Evolutionary conservation across 2,888 invertebrate species (phyloP).

Genomic region (Drosophila formosana): DNA sequence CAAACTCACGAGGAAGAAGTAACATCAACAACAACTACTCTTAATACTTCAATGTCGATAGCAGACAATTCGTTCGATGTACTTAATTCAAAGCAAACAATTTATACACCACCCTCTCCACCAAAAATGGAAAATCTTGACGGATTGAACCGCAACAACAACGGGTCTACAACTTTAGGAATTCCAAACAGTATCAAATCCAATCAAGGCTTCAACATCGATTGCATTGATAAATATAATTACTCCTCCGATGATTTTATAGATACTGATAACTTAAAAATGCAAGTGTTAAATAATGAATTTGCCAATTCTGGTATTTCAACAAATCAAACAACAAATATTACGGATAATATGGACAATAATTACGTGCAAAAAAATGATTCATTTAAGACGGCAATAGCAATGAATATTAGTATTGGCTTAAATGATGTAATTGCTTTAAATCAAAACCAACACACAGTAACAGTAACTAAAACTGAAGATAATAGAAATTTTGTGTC

Average conservation of each 20-base stretch:
- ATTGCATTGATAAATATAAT: neutral
- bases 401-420: slow-evolving; percentile 2
- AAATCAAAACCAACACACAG: neutral
- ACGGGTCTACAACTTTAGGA: neutral
- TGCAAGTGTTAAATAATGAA: slow-evolving; percentile 56
- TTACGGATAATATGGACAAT: slow-evolving; percentile 30
- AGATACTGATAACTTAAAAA: slow-evolving; percentile 16
- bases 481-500: neutral
- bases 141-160: neutral
- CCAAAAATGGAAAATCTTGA: slow-evolving; percentile 12
- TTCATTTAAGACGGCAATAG: slow-evolving; percentile 5
- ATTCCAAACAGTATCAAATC: neutral
- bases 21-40: slow-evolving; percentile 16
- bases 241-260: slow-evolving; percentile 25
- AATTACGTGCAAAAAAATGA: slow-evolving; percentile 18
- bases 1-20: slow-evolving; percentile 23
- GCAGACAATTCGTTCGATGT: neutral
- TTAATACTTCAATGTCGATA: slow-evolving; percentile 11
- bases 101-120: slow-evolving; percentile 2
- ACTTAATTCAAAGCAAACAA: slow-evolving; percentile 1
- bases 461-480: slow-evolving; percentile 10
- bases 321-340: slow-evolving; percentile 67
- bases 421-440: slow-evolving; percentile 6
- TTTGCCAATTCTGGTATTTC: slow-evolving; percentile 73
- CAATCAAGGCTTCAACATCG: slow-evolving; percentile 16